Conservation (phyloP, 2,113 vertebrate genomes). For the Bubo bubo region DNA sequence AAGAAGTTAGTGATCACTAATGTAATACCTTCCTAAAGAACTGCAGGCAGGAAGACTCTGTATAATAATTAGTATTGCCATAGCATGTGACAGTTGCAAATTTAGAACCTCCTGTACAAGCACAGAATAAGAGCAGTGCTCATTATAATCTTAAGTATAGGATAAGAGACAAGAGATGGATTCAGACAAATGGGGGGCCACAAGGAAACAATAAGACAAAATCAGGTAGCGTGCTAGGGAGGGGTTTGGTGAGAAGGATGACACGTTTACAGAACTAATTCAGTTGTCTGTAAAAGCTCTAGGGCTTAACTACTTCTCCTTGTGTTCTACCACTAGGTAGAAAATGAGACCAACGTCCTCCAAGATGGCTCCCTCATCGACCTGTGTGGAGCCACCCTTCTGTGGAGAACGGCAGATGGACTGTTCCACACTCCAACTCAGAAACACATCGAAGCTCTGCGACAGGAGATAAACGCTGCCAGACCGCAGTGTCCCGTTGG, state of each 20-base stretch:
- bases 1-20: not conserved
- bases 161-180: not conserved
- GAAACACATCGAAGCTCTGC: constrained; percentile 95
- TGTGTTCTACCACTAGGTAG: constrained; percentile 78
- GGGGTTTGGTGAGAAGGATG: accelerated
- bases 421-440: constrained; percentile 93
- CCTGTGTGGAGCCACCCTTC: constrained; percentile 93
- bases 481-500: constrained; percentile 95
- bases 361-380: constrained; percentile 95
- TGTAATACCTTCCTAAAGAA: not conserved
- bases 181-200: not conserved
- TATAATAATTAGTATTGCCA: not conserved
- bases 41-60: not conserved
- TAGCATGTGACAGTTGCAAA: not conserved
- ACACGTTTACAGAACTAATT: accelerated
- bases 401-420: constrained; percentile 95
- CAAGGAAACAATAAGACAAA: not conserved
- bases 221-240: accelerated
- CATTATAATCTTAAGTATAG: not conserved
- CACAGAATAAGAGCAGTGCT: not conserved
- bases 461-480: constrained; percentile 95
- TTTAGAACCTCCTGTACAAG: not conserved
- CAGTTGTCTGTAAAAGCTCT: not conserved
- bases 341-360: constrained; percentile 92
- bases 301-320: not conserved